A percentile compares a stretch with the other conserved stretches of the same genome.
These are phyloP conservation scores for Aphis craccivora DNA, from an alignment of 1,140 invertebrate genomes.

Conservation along the genomic window DNA sequence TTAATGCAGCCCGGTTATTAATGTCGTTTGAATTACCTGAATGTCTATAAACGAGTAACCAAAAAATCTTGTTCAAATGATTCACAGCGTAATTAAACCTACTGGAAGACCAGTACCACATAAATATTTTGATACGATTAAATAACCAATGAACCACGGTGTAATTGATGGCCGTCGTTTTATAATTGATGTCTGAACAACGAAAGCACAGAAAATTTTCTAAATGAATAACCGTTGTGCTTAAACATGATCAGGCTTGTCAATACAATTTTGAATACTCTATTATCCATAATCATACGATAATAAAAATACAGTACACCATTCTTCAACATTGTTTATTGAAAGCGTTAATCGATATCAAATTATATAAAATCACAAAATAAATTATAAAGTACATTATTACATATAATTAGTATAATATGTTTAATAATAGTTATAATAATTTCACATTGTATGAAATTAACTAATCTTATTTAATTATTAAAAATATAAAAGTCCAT, in stretches of 20 bases:
- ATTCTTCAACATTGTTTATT: neutral
- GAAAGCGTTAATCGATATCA: neutral
- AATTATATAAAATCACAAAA: neutral
- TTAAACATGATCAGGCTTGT: neutral
- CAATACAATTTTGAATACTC: neutral
- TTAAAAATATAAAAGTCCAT: neutral
- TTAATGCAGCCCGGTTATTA: slow-evolving; percentile 12
- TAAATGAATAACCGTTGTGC: neutral
- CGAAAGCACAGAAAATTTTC: neutral
- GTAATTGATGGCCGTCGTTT: neutral
- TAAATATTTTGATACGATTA: neutral
- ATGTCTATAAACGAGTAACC: neutral
- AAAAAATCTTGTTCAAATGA: slow-evolving; percentile 37
- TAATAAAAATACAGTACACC: neutral
- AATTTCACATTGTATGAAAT: neutral
- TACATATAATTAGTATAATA: no score
- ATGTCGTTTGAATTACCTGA: slow-evolving; percentile 35
- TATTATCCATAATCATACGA: neutral
- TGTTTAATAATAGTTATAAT: neutral
- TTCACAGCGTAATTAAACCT: slow-evolving; percentile 18
- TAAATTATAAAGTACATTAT: no score
- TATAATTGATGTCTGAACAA: neutral
- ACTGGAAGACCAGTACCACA: neutral
- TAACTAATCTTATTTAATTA: neutral
- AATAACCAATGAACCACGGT: neutral